Evolutionary conservation across 2,113 vertebrate genomes (phyloP), one percentile per base, ranked within the genome.

Genomic region (Periophthalmus modestus): DNA sequence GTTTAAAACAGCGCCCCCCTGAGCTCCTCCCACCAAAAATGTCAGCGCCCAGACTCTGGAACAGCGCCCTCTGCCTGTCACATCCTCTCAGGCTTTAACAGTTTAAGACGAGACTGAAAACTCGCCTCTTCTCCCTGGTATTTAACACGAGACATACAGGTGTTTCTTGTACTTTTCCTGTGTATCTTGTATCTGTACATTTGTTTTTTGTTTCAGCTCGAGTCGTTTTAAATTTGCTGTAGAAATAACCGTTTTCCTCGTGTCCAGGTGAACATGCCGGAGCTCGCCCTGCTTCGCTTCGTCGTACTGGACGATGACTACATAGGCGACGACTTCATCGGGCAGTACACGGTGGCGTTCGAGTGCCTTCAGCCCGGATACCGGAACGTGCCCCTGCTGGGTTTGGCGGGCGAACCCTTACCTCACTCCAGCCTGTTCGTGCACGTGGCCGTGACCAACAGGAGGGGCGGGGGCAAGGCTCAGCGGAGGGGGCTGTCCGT

Each of bases 281-380:
- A 99, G 84, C 92, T 99, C 82, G 97, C 96, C 65, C 93, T 98
- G 93, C 94, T 99, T 74, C 97, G 98, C 66, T 98, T 99, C 48
- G 96, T 99, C 3, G 96, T 97, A 23, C 72, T 99, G 73, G 98
- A 99, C 13, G 98, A 99, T 24, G 98, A 99, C 91, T 99, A 97
- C 86, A 99, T 99, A 7, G 97, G 98, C 14, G 98, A 99, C 24
- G 98, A 99, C 82, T 99, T 99, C 87, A 99, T 99, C 62, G 98
- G 98, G 21, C 98, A 99, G 84, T 97, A 96, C 81, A 97, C 95
- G 10, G 91, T 98, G 63, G 95, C 98, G 0, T 95, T 98, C 14
- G 98, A 99, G 87, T 98, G 97, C 90, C 89, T 99, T 78, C 98
- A 98, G 90, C 94, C 96, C 0, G 98, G 98, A 0, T 99, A 98